Evolutionary conservation across 2,113 vertebrate species (phyloP).

Genomic region (Hemiscyllium ocellatum): DNA sequence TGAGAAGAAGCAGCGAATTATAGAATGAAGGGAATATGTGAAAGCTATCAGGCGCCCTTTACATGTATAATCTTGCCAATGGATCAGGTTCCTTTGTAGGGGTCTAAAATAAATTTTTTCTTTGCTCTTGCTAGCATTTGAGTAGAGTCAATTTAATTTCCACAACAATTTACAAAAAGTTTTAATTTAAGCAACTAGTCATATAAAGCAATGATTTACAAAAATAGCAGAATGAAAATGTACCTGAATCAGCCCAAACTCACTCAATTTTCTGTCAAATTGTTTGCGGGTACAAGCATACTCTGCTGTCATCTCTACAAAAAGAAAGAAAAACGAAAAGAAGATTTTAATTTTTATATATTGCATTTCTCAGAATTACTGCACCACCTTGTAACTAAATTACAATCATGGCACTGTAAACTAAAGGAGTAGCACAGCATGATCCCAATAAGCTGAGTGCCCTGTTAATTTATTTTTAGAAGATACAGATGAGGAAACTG

Average conservation of each 20-base stretch:
- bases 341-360: not conserved
- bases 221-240: accelerated
- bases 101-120: too few species aligned
- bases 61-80: too few species aligned
- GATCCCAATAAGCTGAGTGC: not conserved
- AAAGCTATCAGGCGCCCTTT: too few species aligned
- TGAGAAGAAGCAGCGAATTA: too few species aligned
- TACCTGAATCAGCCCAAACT: constrained; percentile 95
- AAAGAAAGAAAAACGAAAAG: constrained; percentile 23
- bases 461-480: not conserved
- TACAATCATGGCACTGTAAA: not conserved
- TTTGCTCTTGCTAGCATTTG: too few species aligned
- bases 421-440: not conserved
- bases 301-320: constrained; percentile 71
- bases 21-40: too few species aligned
- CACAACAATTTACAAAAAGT: too few species aligned
- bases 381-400: not conserved
- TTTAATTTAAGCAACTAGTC: not conserved
- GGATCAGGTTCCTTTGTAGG: too few species aligned
- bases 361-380: not conserved
- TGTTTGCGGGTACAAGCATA: constrained; percentile 88
- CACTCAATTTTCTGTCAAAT: constrained; percentile 78
- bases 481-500: not conserved
- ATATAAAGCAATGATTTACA: not conserved
- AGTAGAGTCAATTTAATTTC: too few species aligned